Evolutionary conservation across 2,888 invertebrate genomes (phyloP).

Genomic region (Nezara viridula): DNA sequence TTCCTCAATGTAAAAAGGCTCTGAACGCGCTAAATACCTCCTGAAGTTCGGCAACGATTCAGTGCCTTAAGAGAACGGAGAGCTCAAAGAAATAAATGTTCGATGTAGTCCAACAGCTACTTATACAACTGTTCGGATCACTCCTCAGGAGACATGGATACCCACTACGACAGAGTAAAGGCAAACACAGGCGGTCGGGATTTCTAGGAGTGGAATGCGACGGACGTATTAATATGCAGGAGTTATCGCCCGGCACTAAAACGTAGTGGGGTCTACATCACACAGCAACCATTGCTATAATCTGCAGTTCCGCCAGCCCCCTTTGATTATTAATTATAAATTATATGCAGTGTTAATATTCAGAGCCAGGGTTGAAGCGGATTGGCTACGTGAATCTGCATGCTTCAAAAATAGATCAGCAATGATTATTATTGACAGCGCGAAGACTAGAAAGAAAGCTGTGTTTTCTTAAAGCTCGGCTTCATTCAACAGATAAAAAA

Average conservation of each 20-base stretch:
- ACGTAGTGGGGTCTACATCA: not conserved
- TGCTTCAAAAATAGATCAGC: not conserved
- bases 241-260: not conserved
- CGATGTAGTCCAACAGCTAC: not conserved
- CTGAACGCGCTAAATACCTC: not conserved
- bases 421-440: not conserved
- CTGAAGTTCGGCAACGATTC: not conserved
- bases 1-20: too few species aligned
- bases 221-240: not conserved
- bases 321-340: constrained; percentile 11
- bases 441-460: not conserved
- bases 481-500: too few species aligned
- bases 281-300: not conserved
- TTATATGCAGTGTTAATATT: not conserved
- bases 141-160: not conserved
- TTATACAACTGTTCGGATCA: not conserved
- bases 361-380: not conserved
- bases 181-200: not conserved
- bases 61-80: not conserved
- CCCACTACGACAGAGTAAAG: not conserved
- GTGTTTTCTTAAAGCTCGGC: not conserved
- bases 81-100: not conserved
- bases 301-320: not conserved
- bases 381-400: not conserved
- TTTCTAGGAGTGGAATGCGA: not conserved